phyloP scores from a whole-genome alignment of 2,113 vertebrate species.

The Accipiter cooperii region DNA sequence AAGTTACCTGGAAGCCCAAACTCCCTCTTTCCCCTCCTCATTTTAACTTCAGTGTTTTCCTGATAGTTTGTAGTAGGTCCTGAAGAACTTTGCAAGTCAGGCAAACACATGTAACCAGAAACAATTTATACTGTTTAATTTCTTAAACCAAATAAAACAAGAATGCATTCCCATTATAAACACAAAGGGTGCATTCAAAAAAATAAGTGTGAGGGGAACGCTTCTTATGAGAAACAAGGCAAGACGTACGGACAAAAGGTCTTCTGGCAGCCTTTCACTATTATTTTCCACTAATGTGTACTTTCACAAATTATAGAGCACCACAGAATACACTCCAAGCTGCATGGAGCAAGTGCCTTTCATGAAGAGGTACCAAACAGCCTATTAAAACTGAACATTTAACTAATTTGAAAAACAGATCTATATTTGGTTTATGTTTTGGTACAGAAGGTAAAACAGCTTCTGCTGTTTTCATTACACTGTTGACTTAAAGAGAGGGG shows the following conservation, averaged over 20 bases:
- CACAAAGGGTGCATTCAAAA: not conserved
- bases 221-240: not conserved
- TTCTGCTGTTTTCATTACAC: not conserved
- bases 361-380: not conserved
- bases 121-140: not conserved
- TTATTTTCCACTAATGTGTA: constrained; percentile 6
- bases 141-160: not conserved
- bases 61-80: not conserved
- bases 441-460: not conserved
- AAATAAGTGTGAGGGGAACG: not conserved
- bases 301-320: not conserved
- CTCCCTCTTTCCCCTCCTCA: not conserved
- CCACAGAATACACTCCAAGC: not conserved
- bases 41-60: not conserved
- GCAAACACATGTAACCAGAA: not conserved
- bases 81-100: not conserved
- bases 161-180: not conserved
- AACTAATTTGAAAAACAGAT: not conserved
- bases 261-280: not conserved
- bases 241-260: not conserved
- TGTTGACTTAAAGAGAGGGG: not conserved
- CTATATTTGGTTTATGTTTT: not conserved
- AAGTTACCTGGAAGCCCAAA: not conserved
- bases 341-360: not conserved
- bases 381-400: not conserved